Evolutionary conservation across 2,113 vertebrate species (phyloP).

Genomic region (Cottus gobio): DNA sequence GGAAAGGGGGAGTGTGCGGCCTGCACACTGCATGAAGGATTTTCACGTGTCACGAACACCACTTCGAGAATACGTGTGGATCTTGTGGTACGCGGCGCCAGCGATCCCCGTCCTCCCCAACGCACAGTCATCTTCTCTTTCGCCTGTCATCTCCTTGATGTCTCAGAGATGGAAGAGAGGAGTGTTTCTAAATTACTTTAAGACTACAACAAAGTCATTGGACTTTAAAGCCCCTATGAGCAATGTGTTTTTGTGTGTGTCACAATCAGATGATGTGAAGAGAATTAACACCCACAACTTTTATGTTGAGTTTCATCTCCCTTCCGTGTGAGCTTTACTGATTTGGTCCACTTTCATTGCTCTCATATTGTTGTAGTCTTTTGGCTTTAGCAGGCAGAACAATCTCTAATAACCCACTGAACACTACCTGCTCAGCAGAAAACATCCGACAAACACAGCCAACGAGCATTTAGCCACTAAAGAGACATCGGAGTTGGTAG

Average conservation of each 20-base stretch:
- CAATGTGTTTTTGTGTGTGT: too few species aligned
- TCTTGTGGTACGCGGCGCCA: slow-evolving; percentile 24
- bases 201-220: slow-evolving; percentile 1
- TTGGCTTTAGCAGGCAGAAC: background rate
- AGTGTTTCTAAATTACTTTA: slow-evolving; percentile 6
- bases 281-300: background rate
- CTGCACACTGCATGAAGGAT: background rate
- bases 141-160: slow-evolving; percentile 49
- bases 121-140: slow-evolving; percentile 41
- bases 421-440: background rate
- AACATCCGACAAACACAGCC: background rate
- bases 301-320: background rate
- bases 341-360: background rate
- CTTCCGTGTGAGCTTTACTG: background rate
- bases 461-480: background rate
- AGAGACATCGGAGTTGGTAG: background rate
- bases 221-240: background rate
- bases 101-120: slow-evolving; percentile 1
- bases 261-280: background rate
- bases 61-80: slow-evolving; percentile 16
- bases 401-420: background rate
- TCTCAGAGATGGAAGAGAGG: slow-evolving; percentile 34
- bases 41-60: slow-evolving; percentile 43
- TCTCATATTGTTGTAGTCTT: background rate
- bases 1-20: background rate